A percentile compares a stretch with the other conserved stretches of the same genome.
These are phyloP conservation scores for Leucoraja erinaceus DNA, from an alignment of 2,113 vertebrate species.

Conservation along the genomic window DNA sequence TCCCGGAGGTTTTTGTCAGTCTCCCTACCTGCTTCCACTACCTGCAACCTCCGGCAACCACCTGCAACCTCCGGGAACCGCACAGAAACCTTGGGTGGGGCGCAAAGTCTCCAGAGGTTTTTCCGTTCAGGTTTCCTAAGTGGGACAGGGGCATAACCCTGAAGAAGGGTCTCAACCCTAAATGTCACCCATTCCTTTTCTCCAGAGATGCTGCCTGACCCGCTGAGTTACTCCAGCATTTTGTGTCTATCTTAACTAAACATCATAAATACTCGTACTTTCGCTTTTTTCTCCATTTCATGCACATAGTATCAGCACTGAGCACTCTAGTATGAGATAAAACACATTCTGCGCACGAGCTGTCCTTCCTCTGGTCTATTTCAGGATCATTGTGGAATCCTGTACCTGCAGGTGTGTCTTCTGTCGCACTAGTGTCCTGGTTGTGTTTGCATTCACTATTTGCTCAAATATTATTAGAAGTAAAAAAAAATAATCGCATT, in stretches of 20 bases:
- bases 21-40: too few species aligned
- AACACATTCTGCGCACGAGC: not conserved
- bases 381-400: not conserved
- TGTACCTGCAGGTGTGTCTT: not conserved
- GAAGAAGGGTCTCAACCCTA: too few species aligned
- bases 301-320: not conserved
- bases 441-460: not conserved
- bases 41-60: too few species aligned
- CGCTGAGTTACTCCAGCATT: too few species aligned
- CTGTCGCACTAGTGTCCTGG: not conserved
- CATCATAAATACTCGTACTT: not conserved
- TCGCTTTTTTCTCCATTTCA: not conserved
- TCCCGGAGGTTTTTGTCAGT: too few species aligned
- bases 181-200: too few species aligned
- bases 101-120: too few species aligned
- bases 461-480: not conserved
- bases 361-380: not conserved
- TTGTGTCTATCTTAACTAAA: not conserved
- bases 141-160: too few species aligned
- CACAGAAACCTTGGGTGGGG: too few species aligned
- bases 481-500: not conserved
- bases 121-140: too few species aligned
- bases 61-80: too few species aligned
- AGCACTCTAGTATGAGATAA: not conserved
- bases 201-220: too few species aligned